These are phyloP conservation scores for Anguilla japonica DNA, from an alignment of 2,113 vertebrate species.

Conservation along the genomic window DNA sequence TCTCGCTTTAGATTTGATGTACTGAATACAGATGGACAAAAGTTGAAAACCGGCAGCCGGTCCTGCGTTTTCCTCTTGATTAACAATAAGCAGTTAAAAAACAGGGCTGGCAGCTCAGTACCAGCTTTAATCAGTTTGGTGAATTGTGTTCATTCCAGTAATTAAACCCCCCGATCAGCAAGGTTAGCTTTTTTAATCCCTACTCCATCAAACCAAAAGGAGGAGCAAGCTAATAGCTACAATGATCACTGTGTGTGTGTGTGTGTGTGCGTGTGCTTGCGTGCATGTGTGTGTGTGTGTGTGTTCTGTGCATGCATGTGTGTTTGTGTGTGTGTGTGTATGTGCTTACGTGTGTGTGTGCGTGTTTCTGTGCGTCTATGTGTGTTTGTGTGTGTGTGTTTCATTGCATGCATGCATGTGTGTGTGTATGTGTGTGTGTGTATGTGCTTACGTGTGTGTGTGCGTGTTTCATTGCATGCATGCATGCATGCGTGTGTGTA, in stretches of 20 bases:
- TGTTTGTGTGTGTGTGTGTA: no score
- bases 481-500: no score
- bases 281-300: neutral
- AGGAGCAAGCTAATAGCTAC: neutral
- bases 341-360: no score
- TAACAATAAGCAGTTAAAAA: conserved; percentile 18
- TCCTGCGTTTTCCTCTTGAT: neutral
- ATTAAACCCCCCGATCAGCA: conserved; percentile 23
- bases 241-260: neutral
- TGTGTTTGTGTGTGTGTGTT: neutral
- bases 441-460: no score
- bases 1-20: conserved; percentile 3
- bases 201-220: conserved; percentile 1
- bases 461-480: no score
- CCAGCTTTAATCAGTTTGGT: conserved; percentile 12
- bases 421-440: no score
- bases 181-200: conserved; percentile 9
- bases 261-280: neutral
- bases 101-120: conserved; percentile 17
- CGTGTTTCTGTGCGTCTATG: no score
- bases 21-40: conserved; percentile 18
- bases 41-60: neutral
- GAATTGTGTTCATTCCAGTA: conserved; percentile 21
- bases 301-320: neutral
- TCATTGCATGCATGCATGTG: no score